Base-by-base conservation (phyloP, 2,888 invertebrate genomes). In the Tipula helvola region DNA sequence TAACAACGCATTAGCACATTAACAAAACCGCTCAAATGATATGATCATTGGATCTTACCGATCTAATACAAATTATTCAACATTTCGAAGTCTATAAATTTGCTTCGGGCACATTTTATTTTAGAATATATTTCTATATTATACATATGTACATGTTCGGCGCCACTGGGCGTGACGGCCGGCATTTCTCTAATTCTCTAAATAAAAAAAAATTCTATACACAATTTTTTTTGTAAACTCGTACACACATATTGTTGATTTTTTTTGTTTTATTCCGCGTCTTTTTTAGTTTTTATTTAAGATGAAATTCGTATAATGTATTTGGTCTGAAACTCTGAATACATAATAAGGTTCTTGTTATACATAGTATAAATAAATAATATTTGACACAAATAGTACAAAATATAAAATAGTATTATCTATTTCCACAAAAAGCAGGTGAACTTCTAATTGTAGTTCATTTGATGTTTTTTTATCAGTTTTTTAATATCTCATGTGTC, bases 151-250 rank as follows among this genome's bases (percentile, higher is more conserved):
- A 71, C 28, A 71, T 18, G 57, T 18, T 18, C 71, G 85, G 85
- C 85, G 85, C 85, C 85, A 85, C 85, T 85, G 85, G 85, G 85
- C 85, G 85, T 85, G 85, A 85, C 85, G 85, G 42, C 42, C 85
- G 85, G 41, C 85, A 42, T 85, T 85, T 85, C 41, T 42, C 85
- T 71, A 71, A 71, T 71, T 71, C 71, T 71, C 28, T 28, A 71
- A 71, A 18, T 28, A 52, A 44, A 52, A n/a, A n/a, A n/a, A n/a
- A 52, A n/a, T n/a, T 16, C 0, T 71, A 18, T 28, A 10, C 71
- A 71, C 28, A 71, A 71, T 16, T 16, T 16, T 52, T 71, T 13
- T 3, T 71, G 28, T 71, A 16, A 3, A 28, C 28, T 28, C 28
- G 28, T 28, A 18, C 5, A 52, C n/a, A n/a, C 3, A n/a, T 28